Percentiles rank a stretch among this genome's conserved stretches.
Evolutionary conservation across 2,888 invertebrate species (phyloP).

Genomic region (Autographa gamma): DNA sequence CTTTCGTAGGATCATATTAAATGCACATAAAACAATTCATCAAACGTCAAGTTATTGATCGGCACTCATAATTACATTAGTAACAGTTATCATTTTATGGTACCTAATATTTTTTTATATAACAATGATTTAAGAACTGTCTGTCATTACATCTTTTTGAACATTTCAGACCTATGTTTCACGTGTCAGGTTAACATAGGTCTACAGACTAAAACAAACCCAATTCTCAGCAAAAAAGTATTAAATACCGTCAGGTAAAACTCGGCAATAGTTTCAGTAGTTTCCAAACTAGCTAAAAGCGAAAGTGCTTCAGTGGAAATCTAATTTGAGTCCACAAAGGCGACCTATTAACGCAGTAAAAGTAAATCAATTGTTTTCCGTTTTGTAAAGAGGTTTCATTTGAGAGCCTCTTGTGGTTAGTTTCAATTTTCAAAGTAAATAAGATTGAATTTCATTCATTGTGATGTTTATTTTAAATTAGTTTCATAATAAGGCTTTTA

Average conservation of each 20-base stretch:
- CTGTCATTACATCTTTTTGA: not conserved
- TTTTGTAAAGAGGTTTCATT: constrained; percentile 16
- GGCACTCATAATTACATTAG: too few relatives aligned
- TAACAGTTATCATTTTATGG: too few relatives aligned
- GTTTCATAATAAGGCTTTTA: constrained; percentile 6
- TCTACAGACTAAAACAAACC: not conserved
- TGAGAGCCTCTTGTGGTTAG: not conserved
- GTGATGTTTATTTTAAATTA: constrained; percentile 15
- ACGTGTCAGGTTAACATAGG: not conserved
- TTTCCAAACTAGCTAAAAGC: not conserved
- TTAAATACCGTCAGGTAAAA: constrained; percentile 4
- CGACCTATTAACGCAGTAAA: constrained; percentile 15
- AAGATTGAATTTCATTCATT: constrained; percentile 8
- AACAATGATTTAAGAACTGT: too few relatives aligned
- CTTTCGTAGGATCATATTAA: too few relatives aligned
- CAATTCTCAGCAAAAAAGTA: not conserved
- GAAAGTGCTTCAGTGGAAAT: constrained; percentile 14
- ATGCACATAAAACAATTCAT: too few relatives aligned
- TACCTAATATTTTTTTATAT: too few relatives aligned
- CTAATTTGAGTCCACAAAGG: constrained; percentile 30
- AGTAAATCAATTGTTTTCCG: constrained; percentile 26
- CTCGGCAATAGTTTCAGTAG: not conserved
- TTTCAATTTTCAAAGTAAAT: constrained; percentile 9
- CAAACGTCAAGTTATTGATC: too few relatives aligned
- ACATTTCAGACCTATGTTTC: not conserved